These are phyloP conservation scores for Silurus aristotelis DNA, from an alignment of 2,797 vertebrate genomes.

Conservation along the genomic window DNA sequence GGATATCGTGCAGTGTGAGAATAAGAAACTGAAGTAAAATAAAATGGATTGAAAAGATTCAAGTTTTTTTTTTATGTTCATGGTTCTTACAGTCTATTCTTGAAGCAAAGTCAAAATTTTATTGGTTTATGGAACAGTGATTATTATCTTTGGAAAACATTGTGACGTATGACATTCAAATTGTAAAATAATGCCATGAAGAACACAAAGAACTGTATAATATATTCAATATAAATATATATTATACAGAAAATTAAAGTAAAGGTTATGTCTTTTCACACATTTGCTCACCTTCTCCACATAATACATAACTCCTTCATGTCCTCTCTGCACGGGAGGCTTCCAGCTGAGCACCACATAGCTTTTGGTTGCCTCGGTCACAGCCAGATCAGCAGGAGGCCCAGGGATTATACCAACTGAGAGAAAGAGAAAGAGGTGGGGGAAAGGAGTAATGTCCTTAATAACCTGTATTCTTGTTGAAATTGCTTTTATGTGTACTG, in stretches of 20 bases:
- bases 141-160: not conserved
- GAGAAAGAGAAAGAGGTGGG: not conserved
- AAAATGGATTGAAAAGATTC: not conserved
- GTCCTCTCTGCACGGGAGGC: slow-evolving; percentile 90
- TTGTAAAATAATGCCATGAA: not conserved
- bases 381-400: slow-evolving; percentile 84
- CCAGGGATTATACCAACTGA: slow-evolving; percentile 93
- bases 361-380: slow-evolving; percentile 94
- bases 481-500: slow-evolving; percentile 2
- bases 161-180: not conserved
- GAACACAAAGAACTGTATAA: no score
- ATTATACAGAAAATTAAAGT: not conserved
- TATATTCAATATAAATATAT: no score
- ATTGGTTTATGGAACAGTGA: not conserved
- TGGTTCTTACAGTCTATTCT: not conserved
- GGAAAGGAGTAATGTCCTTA: not conserved
- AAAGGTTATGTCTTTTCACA: not conserved
- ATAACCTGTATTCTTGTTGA: not conserved
- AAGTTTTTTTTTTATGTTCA: not conserved
- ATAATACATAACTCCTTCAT: slow-evolving; percentile 97
- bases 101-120: no score
- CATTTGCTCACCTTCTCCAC: slow-evolving; percentile 89
- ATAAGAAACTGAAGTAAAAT: not conserved
- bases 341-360: slow-evolving; percentile 98
- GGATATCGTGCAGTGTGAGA: not conserved